Evolutionary conservation across 2,113 vertebrate species (phyloP).

Genomic region (Ailuropoda melanoleuca): DNA sequence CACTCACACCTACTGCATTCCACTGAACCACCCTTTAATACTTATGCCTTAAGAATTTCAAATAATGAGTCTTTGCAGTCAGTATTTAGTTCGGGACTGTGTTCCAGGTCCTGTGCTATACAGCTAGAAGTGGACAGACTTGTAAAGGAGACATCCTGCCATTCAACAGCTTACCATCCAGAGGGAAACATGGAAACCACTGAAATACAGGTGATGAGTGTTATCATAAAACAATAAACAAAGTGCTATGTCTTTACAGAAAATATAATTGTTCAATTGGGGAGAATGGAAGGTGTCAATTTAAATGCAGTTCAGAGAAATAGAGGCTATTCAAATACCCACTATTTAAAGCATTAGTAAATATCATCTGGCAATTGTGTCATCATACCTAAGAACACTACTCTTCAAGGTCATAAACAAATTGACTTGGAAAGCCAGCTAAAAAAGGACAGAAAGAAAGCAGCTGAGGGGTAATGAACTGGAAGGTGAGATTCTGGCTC

Average conservation of each 20-base stretch:
- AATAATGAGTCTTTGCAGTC: background rate
- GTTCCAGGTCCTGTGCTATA: background rate
- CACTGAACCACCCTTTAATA: background rate
- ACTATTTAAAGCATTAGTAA: background rate
- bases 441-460: background rate
- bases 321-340: background rate
- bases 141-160: background rate
- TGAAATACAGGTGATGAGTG: background rate
- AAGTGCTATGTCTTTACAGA: background rate
- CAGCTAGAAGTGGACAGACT: background rate
- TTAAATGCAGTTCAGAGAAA: background rate
- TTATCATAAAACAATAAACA: background rate
- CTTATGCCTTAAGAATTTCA: background rate
- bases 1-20: background rate
- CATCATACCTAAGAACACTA: background rate
- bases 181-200: background rate
- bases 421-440: slow-evolving; percentile 39
- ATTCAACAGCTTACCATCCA: background rate
- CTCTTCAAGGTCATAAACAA: slow-evolving; percentile 29
- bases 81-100: background rate
- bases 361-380: background rate
- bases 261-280: background rate
- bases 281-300: background rate
- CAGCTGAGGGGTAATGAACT: background rate
- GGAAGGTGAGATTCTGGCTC: background rate